A percentile compares a stretch with the other conserved stretches of the same genome.
Evolutionary conservation across 2,113 vertebrate species (phyloP).

Genomic region (Emydura subglobosa): DNA sequence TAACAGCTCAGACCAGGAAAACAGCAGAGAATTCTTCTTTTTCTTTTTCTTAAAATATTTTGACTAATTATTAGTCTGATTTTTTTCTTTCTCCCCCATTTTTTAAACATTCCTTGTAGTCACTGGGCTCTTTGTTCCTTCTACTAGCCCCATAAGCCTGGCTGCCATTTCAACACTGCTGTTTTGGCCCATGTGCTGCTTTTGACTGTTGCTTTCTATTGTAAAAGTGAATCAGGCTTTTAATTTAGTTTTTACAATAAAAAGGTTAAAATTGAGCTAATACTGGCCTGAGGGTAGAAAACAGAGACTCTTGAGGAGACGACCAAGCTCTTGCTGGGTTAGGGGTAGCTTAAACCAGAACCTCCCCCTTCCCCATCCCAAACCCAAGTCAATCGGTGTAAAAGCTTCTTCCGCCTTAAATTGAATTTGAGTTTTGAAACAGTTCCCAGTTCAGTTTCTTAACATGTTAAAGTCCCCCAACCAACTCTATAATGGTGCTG

Average conservation of each 20-base stretch:
- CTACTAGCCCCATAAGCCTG: neutral
- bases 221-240: neutral
- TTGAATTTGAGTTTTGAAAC: neutral
- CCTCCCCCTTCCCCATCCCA: neutral
- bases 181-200: neutral
- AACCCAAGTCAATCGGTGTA: neutral
- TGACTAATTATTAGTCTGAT: neutral
- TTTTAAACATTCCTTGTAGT: neutral
- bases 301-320: neutral
- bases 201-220: neutral
- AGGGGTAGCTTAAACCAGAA: neutral
- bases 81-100: fast-evolving
- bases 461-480: neutral
- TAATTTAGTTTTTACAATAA: neutral
- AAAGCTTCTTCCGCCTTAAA: neutral
- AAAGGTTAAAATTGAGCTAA: neutral
- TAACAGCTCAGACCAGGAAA: neutral
- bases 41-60: neutral
- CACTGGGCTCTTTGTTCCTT: neutral
- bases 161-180: neutral
- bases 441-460: neutral
- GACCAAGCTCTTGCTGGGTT: neutral
- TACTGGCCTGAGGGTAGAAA: neutral
- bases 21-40: neutral
- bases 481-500: conserved; percentile 1